Conservation (phyloP, 2,113 vertebrate genomes). For the Cinclus cinclus region DNA sequence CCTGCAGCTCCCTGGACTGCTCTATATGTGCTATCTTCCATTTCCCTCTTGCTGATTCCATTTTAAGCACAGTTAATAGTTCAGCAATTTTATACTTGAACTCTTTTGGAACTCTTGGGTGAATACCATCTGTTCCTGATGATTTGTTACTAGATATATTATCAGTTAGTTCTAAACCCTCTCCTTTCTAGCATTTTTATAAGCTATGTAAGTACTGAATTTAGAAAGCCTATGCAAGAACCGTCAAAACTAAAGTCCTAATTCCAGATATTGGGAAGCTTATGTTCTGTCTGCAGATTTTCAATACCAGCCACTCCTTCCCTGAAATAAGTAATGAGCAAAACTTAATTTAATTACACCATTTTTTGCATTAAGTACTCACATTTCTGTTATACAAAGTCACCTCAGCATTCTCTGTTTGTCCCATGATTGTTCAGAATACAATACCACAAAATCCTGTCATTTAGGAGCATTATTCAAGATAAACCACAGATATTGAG, state of each 20-base stretch:
- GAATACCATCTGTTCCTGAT: slow-evolving; percentile 6
- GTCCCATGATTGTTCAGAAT: neutral
- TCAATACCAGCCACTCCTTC: neutral
- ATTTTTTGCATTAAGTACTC: neutral
- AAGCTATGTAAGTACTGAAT: neutral
- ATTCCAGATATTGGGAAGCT: neutral
- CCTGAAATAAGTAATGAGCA: neutral
- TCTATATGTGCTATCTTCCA: neutral
- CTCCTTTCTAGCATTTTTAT: neutral
- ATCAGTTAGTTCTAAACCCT: neutral
- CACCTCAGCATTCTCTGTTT: neutral
- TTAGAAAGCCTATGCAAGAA: neutral
- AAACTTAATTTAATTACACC: neutral
- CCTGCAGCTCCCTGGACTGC: neutral
- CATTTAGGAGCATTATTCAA: neutral
- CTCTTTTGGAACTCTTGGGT: neutral
- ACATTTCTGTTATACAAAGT: neutral
- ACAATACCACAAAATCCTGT: neutral
- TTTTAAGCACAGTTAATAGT: slow-evolving; percentile 8
- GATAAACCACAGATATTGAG: neutral
- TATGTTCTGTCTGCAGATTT: neutral
- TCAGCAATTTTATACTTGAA: slow-evolving; percentile 1
- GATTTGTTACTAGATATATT: neutral
- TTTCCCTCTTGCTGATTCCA: neutral
- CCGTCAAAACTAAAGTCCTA: neutral